Evolutionary conservation across 2,113 vertebrate species (phyloP), one percentile per base, ranked within the genome.

Genomic region (Columbina picui): DNA sequence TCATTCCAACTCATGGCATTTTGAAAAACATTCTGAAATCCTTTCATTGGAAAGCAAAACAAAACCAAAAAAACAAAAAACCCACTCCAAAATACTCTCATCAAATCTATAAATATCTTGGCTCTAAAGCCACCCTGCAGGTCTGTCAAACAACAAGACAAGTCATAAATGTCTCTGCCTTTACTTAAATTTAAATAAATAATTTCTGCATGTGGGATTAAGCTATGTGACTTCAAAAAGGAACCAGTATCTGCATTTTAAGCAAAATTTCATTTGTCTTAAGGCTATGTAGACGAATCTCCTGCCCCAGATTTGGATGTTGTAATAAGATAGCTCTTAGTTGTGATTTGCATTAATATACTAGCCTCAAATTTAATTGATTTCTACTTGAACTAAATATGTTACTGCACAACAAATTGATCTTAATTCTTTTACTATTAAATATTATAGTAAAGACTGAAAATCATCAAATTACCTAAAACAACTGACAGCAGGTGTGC

Each of bases 401-500:
- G 21, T 20, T 49, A 38, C 11, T 57, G 26, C 19, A 50, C 41
- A 88, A 83, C 12, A 92, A 77, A 78, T 10, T 52, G 29, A 63
- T 70, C 7, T 34, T 69, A 70, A 29, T 47, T 57, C 7, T 88
- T 83, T 50, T 73, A 82, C 17, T 61, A 9, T 55, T 32, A 61
- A 61, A n/a, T 69, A 39, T 36, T 74, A 53, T 3, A 53, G n/a
- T 11, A 91, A 77, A 17, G 49, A 84, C 16, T 7, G 3, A 94
- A 71, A 34, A 67, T 20, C 41, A 85, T 7, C 36, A 53, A 45
- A 36, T 47, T 39, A 60, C 12, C 49, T 56, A 38, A 83, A 65
- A 4, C 13, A 47, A 29, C 11, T 65, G 43, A 29, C 4, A 85
- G 39, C 19, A 71, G 20, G 21, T 0, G 0, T 68, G 34, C 27